phyloP scores from a whole-genome alignment of 2,888 invertebrate species.

The Apocheima hispidaria region DNA sequence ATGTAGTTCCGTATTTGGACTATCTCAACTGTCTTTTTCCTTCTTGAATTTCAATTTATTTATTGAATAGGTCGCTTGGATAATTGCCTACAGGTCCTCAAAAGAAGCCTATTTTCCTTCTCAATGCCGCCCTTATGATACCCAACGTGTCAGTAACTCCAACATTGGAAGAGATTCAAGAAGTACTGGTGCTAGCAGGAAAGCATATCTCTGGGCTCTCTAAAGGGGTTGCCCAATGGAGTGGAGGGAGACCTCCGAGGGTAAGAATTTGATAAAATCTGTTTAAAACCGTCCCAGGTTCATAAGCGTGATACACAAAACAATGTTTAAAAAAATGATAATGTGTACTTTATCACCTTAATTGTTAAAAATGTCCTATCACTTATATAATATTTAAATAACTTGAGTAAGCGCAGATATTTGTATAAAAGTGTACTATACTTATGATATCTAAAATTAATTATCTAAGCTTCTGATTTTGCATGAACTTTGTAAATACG shows the following conservation, averaged over 20 bases:
- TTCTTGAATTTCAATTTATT: not conserved
- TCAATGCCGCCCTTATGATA: conserved; percentile 94
- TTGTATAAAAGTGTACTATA: not conserved
- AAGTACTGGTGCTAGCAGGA: conserved; percentile 92
- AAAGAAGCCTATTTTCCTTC: conserved; percentile 91
- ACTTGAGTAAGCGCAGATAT: not conserved
- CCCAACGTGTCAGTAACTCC: conserved; percentile 95
- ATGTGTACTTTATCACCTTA: too few species aligned
- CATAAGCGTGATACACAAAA: not conserved
- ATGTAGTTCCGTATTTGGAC: too few species aligned
- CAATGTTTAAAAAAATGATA: too few species aligned
- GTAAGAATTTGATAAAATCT: conserved; percentile 51
- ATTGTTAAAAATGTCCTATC: too few species aligned
- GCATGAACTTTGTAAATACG: conserved; percentile 36
- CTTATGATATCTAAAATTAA: not conserved
- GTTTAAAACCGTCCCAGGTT: not conserved
- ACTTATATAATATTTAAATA: too few species aligned
- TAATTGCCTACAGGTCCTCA: conserved; percentile 49
- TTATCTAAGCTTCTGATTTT: conserved; percentile 9
- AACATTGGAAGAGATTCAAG: conserved; percentile 96
- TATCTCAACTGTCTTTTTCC: too few species aligned
- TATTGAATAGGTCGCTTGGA: not conserved
- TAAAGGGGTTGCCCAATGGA: conserved; percentile 97
- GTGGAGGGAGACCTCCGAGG: conserved; percentile 88
- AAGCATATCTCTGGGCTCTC: conserved; percentile 94